A percentile compares a stretch with the other conserved stretches of the same genome.
Evolutionary conservation across 2,797 vertebrate genomes (phyloP).

Genomic region (Sebastes aleutianus): DNA sequence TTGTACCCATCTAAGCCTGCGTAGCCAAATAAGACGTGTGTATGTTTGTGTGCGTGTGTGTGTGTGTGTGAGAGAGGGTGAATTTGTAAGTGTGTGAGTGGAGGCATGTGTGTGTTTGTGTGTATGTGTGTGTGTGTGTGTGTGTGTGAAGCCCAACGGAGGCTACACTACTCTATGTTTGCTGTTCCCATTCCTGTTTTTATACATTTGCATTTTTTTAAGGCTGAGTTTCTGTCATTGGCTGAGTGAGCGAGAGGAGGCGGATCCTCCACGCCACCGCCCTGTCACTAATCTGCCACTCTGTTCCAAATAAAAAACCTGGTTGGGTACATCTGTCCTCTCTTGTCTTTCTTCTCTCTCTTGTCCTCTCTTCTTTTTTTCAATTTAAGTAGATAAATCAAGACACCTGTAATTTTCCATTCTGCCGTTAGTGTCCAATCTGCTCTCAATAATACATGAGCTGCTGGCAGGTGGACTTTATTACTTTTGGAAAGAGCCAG

Average conservation of each 20-base stretch:
- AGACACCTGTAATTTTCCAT: background rate
- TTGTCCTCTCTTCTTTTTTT: conserved; percentile 36
- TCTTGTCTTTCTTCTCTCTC: conserved; percentile 39
- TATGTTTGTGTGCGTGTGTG: conserved; percentile 24
- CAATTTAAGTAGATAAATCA: background rate
- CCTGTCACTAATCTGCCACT: conserved; percentile 89
- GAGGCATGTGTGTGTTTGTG: conserved; percentile 38
- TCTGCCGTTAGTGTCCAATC: background rate
- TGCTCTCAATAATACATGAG: background rate
- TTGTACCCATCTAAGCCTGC: conserved; percentile 82
- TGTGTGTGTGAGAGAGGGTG: conserved; percentile 32
- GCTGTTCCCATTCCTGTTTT: conserved; percentile 88
- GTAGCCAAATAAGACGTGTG: conserved; percentile 79
- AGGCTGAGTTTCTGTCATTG: conserved; percentile 85
- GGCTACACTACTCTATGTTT: conserved; percentile 81
- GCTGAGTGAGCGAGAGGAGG: conserved; percentile 83
- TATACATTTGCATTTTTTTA: conserved; percentile 90
- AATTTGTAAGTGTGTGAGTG: conserved; percentile 40
- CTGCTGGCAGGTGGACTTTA: background rate
- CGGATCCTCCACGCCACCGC: conserved; percentile 78
- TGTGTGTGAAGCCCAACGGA: conserved; percentile 72
- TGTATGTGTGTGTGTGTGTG: conserved; percentile 57
- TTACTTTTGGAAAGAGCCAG: background rate
- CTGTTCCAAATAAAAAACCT: conserved; percentile 88
- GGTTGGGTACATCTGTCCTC: conserved; percentile 76